A percentile compares a stretch with the other conserved stretches of the same genome.
Conservation (phyloP, 2,113 vertebrate genomes). For the Passer domesticus region DNA sequence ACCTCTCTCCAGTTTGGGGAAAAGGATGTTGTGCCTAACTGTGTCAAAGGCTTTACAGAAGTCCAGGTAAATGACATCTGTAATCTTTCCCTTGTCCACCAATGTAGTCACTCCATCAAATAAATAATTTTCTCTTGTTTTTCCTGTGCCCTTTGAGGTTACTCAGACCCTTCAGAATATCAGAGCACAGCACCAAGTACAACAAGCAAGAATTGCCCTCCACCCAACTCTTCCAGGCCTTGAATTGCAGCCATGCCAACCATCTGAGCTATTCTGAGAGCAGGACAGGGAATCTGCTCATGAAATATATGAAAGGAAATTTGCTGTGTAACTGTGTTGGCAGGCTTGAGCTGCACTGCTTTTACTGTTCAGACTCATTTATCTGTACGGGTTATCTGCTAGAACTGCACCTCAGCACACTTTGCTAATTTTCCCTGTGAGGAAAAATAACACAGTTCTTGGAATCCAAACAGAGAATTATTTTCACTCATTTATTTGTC, state of each 20-base stretch:
- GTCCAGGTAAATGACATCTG: background rate
- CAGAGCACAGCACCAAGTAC: background rate
- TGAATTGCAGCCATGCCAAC: background rate
- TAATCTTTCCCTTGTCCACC: background rate
- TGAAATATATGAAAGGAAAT: background rate
- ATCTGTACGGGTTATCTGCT: background rate
- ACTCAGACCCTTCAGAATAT: background rate
- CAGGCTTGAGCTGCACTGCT: background rate
- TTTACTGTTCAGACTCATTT: background rate
- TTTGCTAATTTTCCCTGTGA: background rate
- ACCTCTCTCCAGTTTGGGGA: too few relatives aligned
- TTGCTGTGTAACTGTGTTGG: background rate
- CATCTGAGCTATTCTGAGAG: background rate
- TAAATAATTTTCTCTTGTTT: background rate
- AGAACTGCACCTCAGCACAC: background rate
- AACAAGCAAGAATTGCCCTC: background rate
- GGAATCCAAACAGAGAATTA: background rate
- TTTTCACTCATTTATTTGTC: slow-evolving; percentile 4
- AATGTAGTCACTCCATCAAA: background rate
- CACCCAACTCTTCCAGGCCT: background rate
- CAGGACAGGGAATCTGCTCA: background rate
- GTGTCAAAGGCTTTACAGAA: background rate
- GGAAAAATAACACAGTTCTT: background rate
- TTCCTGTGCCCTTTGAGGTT: background rate
- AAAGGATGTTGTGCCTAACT: background rate